A percentile compares a stretch with the other conserved stretches of the same genome.
Evolutionary conservation across 2,113 vertebrate genomes (phyloP).

Genomic region (Bettongia penicillata): DNA sequence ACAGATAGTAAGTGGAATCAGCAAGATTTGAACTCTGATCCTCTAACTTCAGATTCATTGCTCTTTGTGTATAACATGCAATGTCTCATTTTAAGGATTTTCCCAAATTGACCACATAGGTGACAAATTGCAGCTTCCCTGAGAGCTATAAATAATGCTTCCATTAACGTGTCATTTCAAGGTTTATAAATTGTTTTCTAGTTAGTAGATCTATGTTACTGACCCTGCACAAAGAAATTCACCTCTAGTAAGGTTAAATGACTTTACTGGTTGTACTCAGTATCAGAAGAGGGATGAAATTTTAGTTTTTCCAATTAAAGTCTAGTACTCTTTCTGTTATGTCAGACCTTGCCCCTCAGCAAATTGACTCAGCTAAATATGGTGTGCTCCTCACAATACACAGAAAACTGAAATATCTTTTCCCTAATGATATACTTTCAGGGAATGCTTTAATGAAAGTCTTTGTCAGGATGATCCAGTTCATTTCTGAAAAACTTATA

Average conservation of each 20-base stretch:
- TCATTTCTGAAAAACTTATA: neutral
- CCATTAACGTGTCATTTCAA: neutral
- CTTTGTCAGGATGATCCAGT: neutral
- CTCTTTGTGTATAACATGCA: neutral
- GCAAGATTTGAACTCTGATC: neutral
- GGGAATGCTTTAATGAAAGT: too few species aligned
- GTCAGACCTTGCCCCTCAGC: neutral
- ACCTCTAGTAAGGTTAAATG: neutral
- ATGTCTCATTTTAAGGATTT: neutral
- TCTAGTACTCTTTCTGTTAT: neutral
- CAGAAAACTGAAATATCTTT: neutral
- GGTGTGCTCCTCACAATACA: neutral
- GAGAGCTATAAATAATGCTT: neutral
- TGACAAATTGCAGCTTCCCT: neutral
- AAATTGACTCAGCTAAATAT: neutral
- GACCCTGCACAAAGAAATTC: neutral
- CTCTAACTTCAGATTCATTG: neutral
- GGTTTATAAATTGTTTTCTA: neutral
- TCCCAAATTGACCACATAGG: neutral
- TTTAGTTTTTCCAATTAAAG: neutral
- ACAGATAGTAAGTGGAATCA: neutral
- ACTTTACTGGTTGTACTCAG: accelerated
- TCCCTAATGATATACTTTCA: neutral
- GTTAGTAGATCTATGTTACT: neutral
- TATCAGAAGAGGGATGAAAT: neutral